Conservation (phyloP, 1,140 invertebrate species). For the Drosophila kohkoa region DNA sequence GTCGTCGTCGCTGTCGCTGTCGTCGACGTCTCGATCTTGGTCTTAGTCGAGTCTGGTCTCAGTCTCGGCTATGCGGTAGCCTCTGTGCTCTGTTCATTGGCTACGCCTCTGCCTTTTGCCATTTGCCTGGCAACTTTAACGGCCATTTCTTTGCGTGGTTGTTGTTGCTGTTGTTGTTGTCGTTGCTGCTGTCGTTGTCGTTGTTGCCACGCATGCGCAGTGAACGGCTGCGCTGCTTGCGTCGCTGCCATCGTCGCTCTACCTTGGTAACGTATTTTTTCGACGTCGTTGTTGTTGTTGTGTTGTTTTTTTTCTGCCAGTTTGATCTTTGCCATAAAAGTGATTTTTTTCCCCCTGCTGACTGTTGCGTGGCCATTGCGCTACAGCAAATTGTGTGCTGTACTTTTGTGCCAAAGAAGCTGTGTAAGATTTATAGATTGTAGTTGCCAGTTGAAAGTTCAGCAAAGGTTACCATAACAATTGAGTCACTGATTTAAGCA, state of each 20-base stretch:
- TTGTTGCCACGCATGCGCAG: slow-evolving; percentile 72
- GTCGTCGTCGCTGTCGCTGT: slow-evolving; percentile 16
- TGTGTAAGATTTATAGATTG: slow-evolving; percentile 48
- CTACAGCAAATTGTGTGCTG: slow-evolving; percentile 74
- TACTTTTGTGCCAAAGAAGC: slow-evolving; percentile 60
- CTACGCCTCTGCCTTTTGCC: slow-evolving; percentile 78
- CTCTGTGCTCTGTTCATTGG: slow-evolving; percentile 45
- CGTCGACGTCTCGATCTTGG: slow-evolving; percentile 15
- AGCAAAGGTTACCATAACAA: slow-evolving; percentile 46
- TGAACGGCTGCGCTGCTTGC: slow-evolving; percentile 44
- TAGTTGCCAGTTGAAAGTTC: slow-evolving; percentile 31
- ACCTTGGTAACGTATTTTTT: slow-evolving; percentile 78
- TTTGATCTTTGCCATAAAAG: slow-evolving; percentile 82
- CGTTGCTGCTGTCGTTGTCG: slow-evolving; percentile 46
- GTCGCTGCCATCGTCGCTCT: slow-evolving; percentile 41
- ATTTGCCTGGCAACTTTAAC: slow-evolving; percentile 80
- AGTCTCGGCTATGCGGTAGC: slow-evolving; percentile 35
- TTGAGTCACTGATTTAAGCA: slow-evolving; percentile 39
- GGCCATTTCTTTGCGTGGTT: slow-evolving; percentile 71
- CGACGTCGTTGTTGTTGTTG: slow-evolving; percentile 11
- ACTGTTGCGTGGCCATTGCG: slow-evolving; percentile 76
- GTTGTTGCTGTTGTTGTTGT: slow-evolving; percentile 29
- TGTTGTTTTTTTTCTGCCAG: slow-evolving; percentile 67
- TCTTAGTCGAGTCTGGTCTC: slow-evolving; percentile 12
- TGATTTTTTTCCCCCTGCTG: slow-evolving; percentile 72